A percentile compares a stretch with the other conserved stretches of the same genome.
These are phyloP conservation scores for Dreissena polymorpha DNA, from an alignment of 1,140 invertebrate species.

Conservation along the genomic window DNA sequence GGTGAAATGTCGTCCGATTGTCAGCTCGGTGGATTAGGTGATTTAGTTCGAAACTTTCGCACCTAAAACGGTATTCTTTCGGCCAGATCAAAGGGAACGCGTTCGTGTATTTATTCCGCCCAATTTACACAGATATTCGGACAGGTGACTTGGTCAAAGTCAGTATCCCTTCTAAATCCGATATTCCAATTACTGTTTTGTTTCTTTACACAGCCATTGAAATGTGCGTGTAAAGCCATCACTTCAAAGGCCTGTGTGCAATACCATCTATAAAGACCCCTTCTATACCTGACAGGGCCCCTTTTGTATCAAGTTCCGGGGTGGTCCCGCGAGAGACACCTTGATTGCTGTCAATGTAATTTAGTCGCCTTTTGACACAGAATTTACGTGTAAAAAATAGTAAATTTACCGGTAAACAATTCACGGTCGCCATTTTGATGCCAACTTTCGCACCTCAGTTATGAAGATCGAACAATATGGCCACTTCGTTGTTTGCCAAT, in stretches of 20 bases:
- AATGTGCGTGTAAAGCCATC: conserved; percentile 30
- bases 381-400: conserved; percentile 26
- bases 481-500: no score
- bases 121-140: conserved; percentile 35
- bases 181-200: conserved; percentile 42
- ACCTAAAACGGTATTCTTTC: not conserved
- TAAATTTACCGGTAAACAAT: not conserved
- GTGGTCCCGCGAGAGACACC: conserved; percentile 35
- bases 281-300: conserved; percentile 27
- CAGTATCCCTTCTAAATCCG: conserved; percentile 34
- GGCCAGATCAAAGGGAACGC: not conserved
- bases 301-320: conserved; percentile 34
- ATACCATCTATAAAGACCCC: conserved; percentile 6
- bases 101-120: conserved; percentile 32
- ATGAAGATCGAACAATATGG: conserved; percentile 35
- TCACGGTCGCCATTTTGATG: conserved; percentile 36
- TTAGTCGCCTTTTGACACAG: conserved; percentile 32
- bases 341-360: conserved; percentile 32
- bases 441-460: conserved; percentile 28
- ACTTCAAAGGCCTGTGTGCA: conserved; percentile 31
- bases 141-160: conserved; percentile 8
- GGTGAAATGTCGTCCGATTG: no score
- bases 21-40: no score
- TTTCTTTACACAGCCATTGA: conserved; percentile 40
- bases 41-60: no score